Percentiles rank a stretch among this genome's conserved stretches.
Evolutionary conservation across 2,113 vertebrate species (phyloP).

Genomic region (Chascanopsetta lugubris): DNA sequence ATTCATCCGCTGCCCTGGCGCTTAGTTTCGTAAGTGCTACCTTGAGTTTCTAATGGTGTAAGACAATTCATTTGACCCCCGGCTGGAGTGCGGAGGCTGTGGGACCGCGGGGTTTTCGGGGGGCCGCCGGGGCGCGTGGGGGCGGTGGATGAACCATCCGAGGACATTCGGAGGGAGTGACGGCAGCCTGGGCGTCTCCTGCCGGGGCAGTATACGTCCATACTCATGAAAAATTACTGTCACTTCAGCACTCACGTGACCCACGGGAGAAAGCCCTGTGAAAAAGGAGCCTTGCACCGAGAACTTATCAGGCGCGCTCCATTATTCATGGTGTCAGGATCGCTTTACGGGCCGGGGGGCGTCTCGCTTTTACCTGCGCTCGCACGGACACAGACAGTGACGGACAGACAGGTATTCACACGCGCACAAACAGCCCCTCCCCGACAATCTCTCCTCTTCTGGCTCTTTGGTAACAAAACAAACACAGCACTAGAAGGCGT

Average conservation of each 20-base stretch:
- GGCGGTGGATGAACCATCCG: conserved; percentile 23
- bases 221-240: conserved; percentile 88
- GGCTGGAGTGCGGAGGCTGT: conserved; percentile 45
- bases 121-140: conserved; percentile 5
- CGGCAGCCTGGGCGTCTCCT: conserved; percentile 43
- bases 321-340: conserved; percentile 96
- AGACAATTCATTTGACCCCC: conserved; percentile 81
- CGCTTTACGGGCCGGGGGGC: conserved; percentile 86
- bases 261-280: conserved; percentile 82
- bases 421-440: conserved; percentile 14
- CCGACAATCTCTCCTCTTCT: conserved; percentile 17
- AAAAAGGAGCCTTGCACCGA: conserved; percentile 83
- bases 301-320: conserved; percentile 83
- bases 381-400: conserved; percentile 44
- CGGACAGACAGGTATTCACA: conserved; percentile 10
- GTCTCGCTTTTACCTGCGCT: conserved; percentile 77
- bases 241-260: conserved; percentile 77
- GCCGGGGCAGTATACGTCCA: conserved; percentile 52
- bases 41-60: conserved; percentile 76
- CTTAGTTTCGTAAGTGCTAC: conserved; percentile 74
- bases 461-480: background rate
- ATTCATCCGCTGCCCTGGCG: conserved; percentile 84
- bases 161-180: conserved; percentile 28
- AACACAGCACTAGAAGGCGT: background rate
- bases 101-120: conserved; percentile 38